Evolutionary conservation across 2,113 vertebrate genomes (phyloP), one percentile per base, ranked within the genome.

Genomic region (Tichodroma muraria): DNA sequence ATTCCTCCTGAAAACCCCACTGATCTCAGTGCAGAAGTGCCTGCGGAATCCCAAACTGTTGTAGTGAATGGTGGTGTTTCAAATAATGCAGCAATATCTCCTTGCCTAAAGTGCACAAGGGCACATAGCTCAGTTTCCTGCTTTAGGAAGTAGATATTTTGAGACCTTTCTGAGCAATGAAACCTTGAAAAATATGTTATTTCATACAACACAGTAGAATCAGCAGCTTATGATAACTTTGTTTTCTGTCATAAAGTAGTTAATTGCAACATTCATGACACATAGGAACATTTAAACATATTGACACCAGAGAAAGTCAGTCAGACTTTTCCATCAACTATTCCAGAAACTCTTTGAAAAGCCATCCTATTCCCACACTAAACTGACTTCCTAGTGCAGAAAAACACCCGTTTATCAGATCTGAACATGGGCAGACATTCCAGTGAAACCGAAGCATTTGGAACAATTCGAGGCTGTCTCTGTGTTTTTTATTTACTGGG

Each of bases 401-500:
- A 35, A 61, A 84, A 79, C 9, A 30, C n/a, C 37, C 42, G 14
- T 49, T 66, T 50, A 63, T 93, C 96, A 92, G 63, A 68, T 81
- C 30, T 83, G 50, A 76, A 38, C 61, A 54, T 6, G 27, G 71
- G 35, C 38, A 80, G 87, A 63, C 79, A 47, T 63, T 89, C 83
- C 86, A 76, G 81, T 23, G 76, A 69, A 65, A 63, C 65, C 53
- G 5, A 77, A 68, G 37, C 47, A 30, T 50, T 81, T 72, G 65
- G 77, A 96, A 87, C 79, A 84, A 91, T 84, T 57, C 21, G 25
- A 88, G 73, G 37, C 85, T 53, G 53, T 79, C 85, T 90, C 90
- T 59, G 66, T 83, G 33, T 68, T 88, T 95, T 91, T 88, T 91
- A 72, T 96, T 95, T 95, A 91, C 79, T 52, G 93, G 70, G 63